Evolutionary conservation across 2,888 invertebrate species (phyloP), one percentile per base, ranked within the genome.

Genomic region (Oscheius sp.): DNA sequence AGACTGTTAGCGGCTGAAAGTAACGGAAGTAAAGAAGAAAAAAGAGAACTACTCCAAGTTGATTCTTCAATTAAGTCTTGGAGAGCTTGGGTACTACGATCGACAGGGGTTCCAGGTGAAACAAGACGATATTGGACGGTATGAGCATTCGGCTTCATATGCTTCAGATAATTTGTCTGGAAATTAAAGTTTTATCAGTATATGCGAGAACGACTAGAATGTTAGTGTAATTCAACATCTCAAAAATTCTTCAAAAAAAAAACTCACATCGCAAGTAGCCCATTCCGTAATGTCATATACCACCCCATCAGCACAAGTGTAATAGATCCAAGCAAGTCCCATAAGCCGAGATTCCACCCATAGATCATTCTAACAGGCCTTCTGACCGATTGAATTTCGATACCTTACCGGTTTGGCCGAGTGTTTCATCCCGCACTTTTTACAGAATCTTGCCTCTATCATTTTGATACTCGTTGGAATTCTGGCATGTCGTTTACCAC

Each of bases 241-340:
- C 22, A 47, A 24, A 17, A 17, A 12, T 20, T 47, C 12, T n/a
- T n/a, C n/a, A n/a, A n/a, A n/a, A n/a, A n/a, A 41, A 38, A 28
- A 33, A 30, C 63, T 57, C 80, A 87, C 92, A 89, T 95, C 94
- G 88, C 95, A 95, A 77, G 93, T 92, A 24, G 95, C 95, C 95
- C 95, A 95, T 88, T 95, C 94, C 50, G 94, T 95, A 82, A 96
- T 94, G 88, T 95, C 94, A 87, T 94, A 95, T 32, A 95, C 92
- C 73, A 92, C 92, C 66, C 94, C 94, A 87, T 95, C 95, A 94
- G 95, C 95, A 84, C 94, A 93, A 62, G 95, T 94, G 88, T 93
- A 94, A 89, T 95, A 95, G 89, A 93, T 92, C 92, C 94, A 94
- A 54, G 93, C 90, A 80, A 94, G 91, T 17, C 95, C 94, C 88